phyloP scores from a whole-genome alignment of 2,797 vertebrate species.

The Todus mexicanus region DNA sequence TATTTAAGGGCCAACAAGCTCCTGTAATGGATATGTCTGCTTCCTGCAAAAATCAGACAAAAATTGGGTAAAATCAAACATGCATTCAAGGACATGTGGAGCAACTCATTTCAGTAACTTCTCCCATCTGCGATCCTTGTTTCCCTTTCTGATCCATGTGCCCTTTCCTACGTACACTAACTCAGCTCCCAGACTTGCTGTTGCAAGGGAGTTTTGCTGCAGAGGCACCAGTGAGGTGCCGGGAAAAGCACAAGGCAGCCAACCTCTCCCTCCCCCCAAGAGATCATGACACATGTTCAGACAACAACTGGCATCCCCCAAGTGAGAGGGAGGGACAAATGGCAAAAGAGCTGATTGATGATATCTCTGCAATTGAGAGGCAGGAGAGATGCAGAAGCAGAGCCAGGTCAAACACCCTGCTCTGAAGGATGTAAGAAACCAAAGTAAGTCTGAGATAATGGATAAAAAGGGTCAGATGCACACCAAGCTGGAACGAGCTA shows the following conservation, averaged over 20 bases:
- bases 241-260: background rate
- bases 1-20: background rate
- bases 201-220: background rate
- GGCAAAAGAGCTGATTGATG: slow-evolving; percentile 2
- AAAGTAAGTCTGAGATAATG: background rate
- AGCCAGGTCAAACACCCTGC: background rate
- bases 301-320: slow-evolving; percentile 10
- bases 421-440: background rate
- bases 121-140: background rate
- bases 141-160: background rate
- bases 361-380: background rate
- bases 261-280: background rate
- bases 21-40: background rate
- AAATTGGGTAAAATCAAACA: background rate
- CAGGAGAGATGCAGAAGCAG: background rate
- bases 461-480: background rate
- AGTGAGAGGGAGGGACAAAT: background rate
- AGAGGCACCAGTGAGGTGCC: background rate
- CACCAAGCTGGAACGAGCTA: background rate
- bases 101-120: background rate
- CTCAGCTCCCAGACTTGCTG: background rate
- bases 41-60: background rate
- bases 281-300: slow-evolving; percentile 12
- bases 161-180: background rate
- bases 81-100: background rate